A percentile compares a stretch with the other conserved stretches of the same genome.
Conservation (phyloP, 2,113 vertebrate genomes). For the Setophaga kirtlandii region DNA sequence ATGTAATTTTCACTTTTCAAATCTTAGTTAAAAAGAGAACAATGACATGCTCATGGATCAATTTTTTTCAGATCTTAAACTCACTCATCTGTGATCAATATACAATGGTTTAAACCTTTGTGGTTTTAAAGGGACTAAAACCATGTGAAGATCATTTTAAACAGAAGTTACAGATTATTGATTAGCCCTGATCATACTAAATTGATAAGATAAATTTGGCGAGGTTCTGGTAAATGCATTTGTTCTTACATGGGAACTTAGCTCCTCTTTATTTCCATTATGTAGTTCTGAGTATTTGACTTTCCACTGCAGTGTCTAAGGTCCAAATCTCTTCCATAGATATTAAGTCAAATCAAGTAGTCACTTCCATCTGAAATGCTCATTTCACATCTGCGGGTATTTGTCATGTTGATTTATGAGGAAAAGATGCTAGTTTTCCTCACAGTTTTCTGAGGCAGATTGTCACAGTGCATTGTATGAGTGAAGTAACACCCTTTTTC, state of each 20-base stretch:
- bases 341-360: not conserved
- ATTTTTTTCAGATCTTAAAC: not conserved
- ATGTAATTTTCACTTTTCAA: not conserved
- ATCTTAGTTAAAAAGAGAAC: not conserved
- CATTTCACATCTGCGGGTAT: not conserved
- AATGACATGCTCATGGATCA: not conserved
- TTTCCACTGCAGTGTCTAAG: not conserved
- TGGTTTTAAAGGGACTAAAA: not conserved
- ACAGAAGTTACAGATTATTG: not conserved
- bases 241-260: not conserved
- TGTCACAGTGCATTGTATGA: not conserved
- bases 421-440: not conserved
- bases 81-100: rapidly evolving
- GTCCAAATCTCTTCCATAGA: not conserved
- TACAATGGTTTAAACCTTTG: not conserved
- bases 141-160: not conserved
- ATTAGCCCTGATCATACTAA: not conserved
- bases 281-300: not conserved
- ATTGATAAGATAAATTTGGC: not conserved
- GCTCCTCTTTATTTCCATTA: not conserved
- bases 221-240: not conserved
- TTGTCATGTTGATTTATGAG: not conserved
- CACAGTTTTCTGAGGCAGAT: not conserved
- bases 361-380: not conserved
- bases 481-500: not conserved